A percentile compares a stretch with the other conserved stretches of the same genome.
phyloP scores from a whole-genome alignment of 2,113 vertebrate genomes.

The Lipotes vexillifer region DNA sequence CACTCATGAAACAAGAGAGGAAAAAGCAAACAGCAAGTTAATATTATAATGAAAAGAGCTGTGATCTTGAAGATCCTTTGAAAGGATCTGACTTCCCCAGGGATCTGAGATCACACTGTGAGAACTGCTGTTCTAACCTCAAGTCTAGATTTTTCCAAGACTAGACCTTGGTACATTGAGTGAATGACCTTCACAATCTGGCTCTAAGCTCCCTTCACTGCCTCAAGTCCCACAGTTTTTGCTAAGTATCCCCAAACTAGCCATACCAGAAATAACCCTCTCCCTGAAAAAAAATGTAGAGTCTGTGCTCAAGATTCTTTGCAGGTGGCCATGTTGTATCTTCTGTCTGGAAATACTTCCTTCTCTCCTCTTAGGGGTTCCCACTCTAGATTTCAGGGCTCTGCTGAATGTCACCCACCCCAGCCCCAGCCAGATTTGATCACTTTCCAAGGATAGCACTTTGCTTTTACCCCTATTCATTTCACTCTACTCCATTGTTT shows the following conservation, averaged over 20 bases:
- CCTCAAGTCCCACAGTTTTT: background rate
- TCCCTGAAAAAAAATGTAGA: background rate
- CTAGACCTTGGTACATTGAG: background rate
- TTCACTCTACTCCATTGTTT: background rate
- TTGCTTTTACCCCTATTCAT: background rate
- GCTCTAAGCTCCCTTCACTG: background rate
- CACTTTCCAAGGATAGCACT: background rate
- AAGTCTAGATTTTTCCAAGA: background rate
- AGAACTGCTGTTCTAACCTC: background rate
- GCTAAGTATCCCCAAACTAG: background rate
- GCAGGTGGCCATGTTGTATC: fast-evolving
- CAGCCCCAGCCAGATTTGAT: background rate
- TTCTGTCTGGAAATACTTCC: background rate
- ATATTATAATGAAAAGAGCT: background rate
- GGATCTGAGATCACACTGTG: background rate
- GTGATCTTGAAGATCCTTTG: background rate
- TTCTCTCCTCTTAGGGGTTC: background rate
- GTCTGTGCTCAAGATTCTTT: too few species aligned
- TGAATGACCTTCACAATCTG: background rate
- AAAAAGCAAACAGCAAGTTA: background rate
- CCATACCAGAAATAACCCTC: background rate
- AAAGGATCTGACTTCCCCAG: background rate
- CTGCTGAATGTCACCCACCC: background rate
- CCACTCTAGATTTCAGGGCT: background rate
- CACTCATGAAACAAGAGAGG: background rate